These are phyloP conservation scores for Zygothrica quintamaculata DNA, from an alignment of 2,888 invertebrate genomes.

Conservation along the genomic window DNA sequence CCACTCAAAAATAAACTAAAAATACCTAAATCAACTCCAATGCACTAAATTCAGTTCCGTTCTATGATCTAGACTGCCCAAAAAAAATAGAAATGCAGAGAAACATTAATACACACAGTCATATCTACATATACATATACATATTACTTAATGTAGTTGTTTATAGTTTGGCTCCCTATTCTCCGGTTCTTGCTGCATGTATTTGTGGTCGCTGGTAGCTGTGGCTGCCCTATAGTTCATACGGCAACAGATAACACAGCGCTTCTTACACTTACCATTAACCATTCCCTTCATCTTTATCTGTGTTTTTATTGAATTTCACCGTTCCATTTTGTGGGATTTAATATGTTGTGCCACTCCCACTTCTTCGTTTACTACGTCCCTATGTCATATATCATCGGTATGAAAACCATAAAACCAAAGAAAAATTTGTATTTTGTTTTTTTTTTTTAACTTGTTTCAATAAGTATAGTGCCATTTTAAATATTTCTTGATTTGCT, in stretches of 20 bases:
- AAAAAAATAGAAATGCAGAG: slow-evolving; percentile 21
- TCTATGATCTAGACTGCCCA: slow-evolving; percentile 7
- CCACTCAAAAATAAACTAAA: slow-evolving; percentile 26
- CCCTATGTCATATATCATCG: no score
- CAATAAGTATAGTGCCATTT: slow-evolving; percentile 38
- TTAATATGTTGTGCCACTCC: slow-evolving; percentile 38
- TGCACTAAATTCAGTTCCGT: slow-evolving; percentile 35
- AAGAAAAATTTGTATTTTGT: slow-evolving; percentile 29
- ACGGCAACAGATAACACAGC: slow-evolving; percentile 46
- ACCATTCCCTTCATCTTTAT: no score
- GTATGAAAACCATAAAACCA: slow-evolving; percentile 19
- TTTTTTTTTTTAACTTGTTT: slow-evolving; percentile 59
- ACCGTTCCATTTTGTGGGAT: slow-evolving; percentile 45
- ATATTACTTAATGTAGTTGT: slow-evolving; percentile 20
- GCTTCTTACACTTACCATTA: slow-evolving; percentile 6
- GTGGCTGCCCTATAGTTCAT: slow-evolving; percentile 49
- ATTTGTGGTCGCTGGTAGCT: slow-evolving; percentile 5
- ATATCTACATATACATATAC: neutral
- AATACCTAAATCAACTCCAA: slow-evolving; percentile 36
- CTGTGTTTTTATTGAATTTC: slow-evolving; percentile 13
- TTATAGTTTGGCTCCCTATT: slow-evolving; percentile 29
- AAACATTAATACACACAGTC: slow-evolving; percentile 2
- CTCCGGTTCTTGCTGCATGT: slow-evolving; percentile 2
- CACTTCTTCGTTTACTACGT: neutral
- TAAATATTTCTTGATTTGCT: slow-evolving; percentile 42